Base-by-base conservation (phyloP, 1,140 invertebrate species). In the Anagrus nilaparvatae region DNA sequence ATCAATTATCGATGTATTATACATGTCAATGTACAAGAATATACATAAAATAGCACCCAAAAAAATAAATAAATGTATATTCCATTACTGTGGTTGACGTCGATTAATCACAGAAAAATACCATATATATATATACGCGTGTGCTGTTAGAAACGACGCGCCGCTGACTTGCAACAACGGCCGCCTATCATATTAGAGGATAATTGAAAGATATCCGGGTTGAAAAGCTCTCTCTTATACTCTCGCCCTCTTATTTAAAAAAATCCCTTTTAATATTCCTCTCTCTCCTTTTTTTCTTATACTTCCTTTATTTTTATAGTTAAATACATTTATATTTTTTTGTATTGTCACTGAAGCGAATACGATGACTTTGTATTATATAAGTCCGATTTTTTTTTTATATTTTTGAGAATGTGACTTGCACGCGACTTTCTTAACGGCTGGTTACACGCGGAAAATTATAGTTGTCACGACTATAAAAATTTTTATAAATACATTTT, bases 151-250 rank as follows among this genome's bases (percentile, higher is more conserved):
- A 49, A 67, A 67, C 63, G 60, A 64, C 54, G 59, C 55, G 46
- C 47, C 55, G 58, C 57, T 67, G 64, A 67, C 64, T 67, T 60
- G 63, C 63, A 63, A 56, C 49, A 56, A 56, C 50, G 53, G 44
- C 54, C 55, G 59, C 61, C 61, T 62, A 63, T 63, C 61, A 61
- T 61, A 67, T 65, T 60, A 64, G 59, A 57, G 54, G 49, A 30
- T 67, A 65, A 67, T 67, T 67, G 64, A 67, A 67, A 64, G 63
- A 65, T 65, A 64, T 67, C 62, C 61, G 58, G n/a, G 55, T 45
- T 56, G 59, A 59, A 64, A 65, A 63, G 57, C 58, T 52, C 53
- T 49, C 54, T 18, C n/a, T n/a, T n/a, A n/a, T n/a, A n/a, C n/a
- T n/a, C n/a, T 49, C 54, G 23, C 47, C 55, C 53, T 56, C 44